Conservation (phyloP, 2,797 vertebrate genomes). For the Thalassophryne amazonica region DNA sequence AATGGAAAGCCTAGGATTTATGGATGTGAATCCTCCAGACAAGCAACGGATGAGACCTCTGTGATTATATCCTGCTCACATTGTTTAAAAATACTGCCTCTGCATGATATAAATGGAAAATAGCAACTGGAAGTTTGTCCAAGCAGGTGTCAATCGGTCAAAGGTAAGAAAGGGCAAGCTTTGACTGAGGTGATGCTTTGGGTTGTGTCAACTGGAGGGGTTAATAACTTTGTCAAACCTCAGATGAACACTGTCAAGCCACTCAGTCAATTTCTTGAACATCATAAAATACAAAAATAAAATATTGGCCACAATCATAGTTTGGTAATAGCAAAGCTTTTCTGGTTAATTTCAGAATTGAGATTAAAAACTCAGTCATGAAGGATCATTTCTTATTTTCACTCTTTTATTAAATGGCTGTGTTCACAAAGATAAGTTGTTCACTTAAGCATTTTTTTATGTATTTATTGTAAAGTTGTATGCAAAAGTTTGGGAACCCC, state of each 20-base stretch:
- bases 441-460: no score
- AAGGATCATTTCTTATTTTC: no score
- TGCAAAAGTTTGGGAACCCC: no score
- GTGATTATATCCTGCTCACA: neutral
- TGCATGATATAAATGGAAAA: constrained; percentile 18
- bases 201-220: constrained; percentile 61
- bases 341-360: neutral
- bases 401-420: no score
- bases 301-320: constrained; percentile 6
- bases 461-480: no score
- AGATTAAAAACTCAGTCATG: no score
- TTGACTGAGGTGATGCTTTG: constrained; percentile 56
- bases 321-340: neutral
- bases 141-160: constrained; percentile 46
- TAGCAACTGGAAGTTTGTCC: constrained; percentile 31
- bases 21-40: constrained; percentile 15
- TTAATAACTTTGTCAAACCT: constrained; percentile 74
- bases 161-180: constrained; percentile 45
- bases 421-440: no score
- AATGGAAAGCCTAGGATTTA: constrained; percentile 46
- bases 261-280: constrained; percentile 15
- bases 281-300: constrained; percentile 13
- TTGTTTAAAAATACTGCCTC: constrained; percentile 17
- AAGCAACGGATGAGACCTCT: constrained; percentile 17
- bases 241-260: constrained; percentile 57